These are phyloP conservation scores for Octodon degus DNA, from an alignment of 2,113 vertebrate species.

Conservation along the genomic window DNA sequence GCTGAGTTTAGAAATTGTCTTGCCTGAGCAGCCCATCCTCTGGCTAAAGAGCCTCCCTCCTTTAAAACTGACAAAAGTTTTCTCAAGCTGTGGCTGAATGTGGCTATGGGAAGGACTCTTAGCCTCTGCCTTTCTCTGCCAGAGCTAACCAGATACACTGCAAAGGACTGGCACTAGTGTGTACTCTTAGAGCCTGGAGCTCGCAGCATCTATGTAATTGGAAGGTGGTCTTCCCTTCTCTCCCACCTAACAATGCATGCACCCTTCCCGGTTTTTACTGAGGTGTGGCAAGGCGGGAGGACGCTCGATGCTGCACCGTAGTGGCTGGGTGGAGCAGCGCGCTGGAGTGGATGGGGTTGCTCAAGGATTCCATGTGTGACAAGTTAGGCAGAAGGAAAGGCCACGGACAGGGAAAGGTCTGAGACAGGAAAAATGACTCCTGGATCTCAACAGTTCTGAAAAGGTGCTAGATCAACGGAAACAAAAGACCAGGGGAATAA, in stretches of 20 bases:
- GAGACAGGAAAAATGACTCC: neutral
- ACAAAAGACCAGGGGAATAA: neutral
- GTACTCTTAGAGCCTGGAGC: neutral
- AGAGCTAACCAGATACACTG: neutral
- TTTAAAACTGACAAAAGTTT: conserved; percentile 62
- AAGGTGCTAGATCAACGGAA: neutral
- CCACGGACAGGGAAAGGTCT: too few relatives aligned
- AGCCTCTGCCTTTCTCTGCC: neutral
- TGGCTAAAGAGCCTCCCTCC: conserved; percentile 14
- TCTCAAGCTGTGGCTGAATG: neutral
- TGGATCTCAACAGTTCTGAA: neutral
- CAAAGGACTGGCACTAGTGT: neutral
- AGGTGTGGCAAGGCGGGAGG: neutral
- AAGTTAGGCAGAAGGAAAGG: neutral
- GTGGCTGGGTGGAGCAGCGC: neutral
- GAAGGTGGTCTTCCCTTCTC: neutral
- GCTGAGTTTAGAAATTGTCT: neutral
- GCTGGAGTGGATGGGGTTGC: neutral
- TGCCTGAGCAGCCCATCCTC: neutral
- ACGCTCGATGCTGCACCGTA: accelerated
- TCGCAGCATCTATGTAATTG: neutral
- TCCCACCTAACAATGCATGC: neutral
- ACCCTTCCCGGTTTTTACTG: neutral
- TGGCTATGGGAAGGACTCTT: neutral
- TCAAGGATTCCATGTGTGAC: neutral